phyloP scores from a whole-genome alignment of 2,113 vertebrate species.

The Lanius ludovicianus region DNA sequence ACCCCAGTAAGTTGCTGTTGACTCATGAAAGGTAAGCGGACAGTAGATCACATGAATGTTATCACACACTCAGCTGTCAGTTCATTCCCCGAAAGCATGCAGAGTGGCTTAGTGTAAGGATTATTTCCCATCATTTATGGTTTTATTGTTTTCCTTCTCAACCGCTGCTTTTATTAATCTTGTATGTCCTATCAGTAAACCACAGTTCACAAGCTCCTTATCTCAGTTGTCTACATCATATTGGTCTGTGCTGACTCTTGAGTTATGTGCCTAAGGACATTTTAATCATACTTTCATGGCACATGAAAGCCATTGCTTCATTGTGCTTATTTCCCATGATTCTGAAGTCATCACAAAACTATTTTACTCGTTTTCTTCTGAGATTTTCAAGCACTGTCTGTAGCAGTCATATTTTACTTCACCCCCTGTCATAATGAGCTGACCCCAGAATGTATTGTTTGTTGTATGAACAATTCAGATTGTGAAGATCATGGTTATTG shows the following conservation, averaged over 20 bases:
- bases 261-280: slow-evolving; percentile 4
- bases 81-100: neutral
- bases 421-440: neutral
- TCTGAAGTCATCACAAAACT: neutral
- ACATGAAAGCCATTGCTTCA: slow-evolving; percentile 11
- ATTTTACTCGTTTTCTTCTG: neutral
- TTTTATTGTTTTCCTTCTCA: slow-evolving; percentile 19
- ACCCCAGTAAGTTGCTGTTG: neutral
- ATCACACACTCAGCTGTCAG: neutral
- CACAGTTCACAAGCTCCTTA: neutral
- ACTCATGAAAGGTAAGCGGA: neutral
- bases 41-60: neutral
- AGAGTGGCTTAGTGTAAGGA: neutral
- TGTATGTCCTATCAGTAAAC: neutral
- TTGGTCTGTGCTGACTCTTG: neutral
- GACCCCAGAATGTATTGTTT: neutral
- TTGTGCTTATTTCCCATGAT: slow-evolving; percentile 9
- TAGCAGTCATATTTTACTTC: neutral
- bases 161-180: neutral
- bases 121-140: neutral
- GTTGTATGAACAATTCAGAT: neutral
- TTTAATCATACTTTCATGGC: slow-evolving; percentile 2
- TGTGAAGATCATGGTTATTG: neutral
- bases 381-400: neutral
- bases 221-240: neutral